These are phyloP conservation scores for Drosophila pseudoobscura DNA, from an alignment of 1,140 invertebrate genomes.

Conservation along the genomic window DNA sequence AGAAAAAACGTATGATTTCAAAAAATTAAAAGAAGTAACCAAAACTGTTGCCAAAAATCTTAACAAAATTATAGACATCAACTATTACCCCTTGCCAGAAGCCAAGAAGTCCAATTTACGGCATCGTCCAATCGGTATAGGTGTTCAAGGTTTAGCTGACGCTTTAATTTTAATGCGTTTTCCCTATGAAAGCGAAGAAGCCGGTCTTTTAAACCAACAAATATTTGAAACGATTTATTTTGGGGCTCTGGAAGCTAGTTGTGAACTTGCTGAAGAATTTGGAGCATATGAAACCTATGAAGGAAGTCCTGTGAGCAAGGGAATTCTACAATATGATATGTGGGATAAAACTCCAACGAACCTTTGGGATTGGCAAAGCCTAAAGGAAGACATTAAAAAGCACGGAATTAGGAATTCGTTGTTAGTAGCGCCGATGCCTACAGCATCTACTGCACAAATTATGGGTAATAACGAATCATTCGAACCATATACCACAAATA, in stretches of 20 bases:
- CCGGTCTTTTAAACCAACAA: conserved; percentile 94
- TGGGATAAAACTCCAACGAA: conserved; percentile 94
- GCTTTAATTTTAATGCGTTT: conserved; percentile 97
- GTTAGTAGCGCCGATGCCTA: conserved; percentile 98
- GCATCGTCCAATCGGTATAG: conserved; percentile 98
- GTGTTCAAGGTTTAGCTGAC: conserved; percentile 98
- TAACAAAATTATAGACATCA: conserved; percentile 99
- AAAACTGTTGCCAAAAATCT: conserved; percentile 96
- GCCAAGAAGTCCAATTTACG: conserved; percentile 94
- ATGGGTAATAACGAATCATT: conserved; percentile 99
- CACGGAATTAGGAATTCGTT: conserved; percentile 97
- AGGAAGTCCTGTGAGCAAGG: conserved; percentile 96
- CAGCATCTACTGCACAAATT: conserved; percentile 99
- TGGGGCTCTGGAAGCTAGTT: conserved; percentile 97
- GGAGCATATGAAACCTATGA: conserved; percentile 96
- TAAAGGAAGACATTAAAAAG: conserved; percentile 94
- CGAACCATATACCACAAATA: conserved; percentile 99
- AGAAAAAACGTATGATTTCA: conserved; percentile 93
- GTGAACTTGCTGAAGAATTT: conserved; percentile 94
- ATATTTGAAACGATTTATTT: conserved; percentile 99
- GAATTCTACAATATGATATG: conserved; percentile 99
- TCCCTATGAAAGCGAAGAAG: conserved; percentile 95
- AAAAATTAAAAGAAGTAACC: conserved; percentile 93
- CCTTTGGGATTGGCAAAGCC: conserved; percentile 94
- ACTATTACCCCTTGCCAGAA: conserved; percentile 97